Base-by-base conservation (phyloP, 1,140 invertebrate genomes). In the Scaptomyza graminum region DNA sequence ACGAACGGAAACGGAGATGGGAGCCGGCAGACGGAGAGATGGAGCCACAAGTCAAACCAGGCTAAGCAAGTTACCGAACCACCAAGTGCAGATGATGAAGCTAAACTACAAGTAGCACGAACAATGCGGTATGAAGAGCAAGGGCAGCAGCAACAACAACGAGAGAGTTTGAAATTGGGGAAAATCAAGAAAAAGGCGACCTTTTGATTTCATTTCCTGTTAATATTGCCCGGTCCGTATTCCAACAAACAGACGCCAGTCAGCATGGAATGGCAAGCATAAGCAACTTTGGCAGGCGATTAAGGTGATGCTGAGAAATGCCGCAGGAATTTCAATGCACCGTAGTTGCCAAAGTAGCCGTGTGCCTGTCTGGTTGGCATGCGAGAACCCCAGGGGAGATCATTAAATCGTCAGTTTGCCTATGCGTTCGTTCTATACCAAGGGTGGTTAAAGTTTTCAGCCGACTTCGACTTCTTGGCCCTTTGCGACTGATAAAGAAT, bases 121-220 rank as follows among this genome's bases (percentile, higher is more conserved):
- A 88, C 82, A 87, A 88, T 82, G 67, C 22, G 28, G 51, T 13
- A 39, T 37, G 8, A 34, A 13, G 31, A n/a, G 56, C 9, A 22
- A 37, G 11, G 1, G 18, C 16, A 34, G 37, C 8, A 54, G 51
- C n/a, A 16, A 5, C 11, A 43, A 55, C 15, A 52, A 15, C 31
- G 16, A 41, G 41, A 64, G 66, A 31, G 57, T 73, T 79, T 61
- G 57, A 76, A 83, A 88, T 88, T 79, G 69, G 56, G 55, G 69
- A 89, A 88, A 88, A 88, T 88, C 83, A 88, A 88, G 79, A 83
- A 83, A 89, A 71, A 82, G 83, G 66, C 83, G 88, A 79, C 83
- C 83, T 88, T 88, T 88, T 88, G 84, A 88, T 88, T 88, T 88
- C 79, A 88, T 80, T 88, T 88, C 83, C 83, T 88, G 83, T 88